Evolutionary conservation across 2,113 vertebrate species (phyloP), one percentile per base, ranked within the genome.

Genomic region (Sebastes fasciatus): DNA sequence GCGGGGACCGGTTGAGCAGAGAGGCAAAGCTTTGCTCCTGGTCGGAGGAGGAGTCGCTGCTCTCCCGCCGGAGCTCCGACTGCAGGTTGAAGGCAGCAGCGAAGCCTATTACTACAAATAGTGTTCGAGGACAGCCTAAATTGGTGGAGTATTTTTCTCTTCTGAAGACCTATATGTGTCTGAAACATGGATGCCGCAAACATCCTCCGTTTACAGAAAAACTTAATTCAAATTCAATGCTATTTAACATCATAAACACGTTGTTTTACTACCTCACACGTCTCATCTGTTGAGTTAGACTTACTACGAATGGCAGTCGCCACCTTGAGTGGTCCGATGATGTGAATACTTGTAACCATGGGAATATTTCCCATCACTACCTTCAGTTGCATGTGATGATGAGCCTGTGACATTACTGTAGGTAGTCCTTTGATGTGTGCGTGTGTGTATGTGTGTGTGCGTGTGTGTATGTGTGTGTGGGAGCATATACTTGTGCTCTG

Each of bases 321-420:
- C 21, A 80, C 63, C 68, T 55, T 61, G 69, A 72, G 64, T 17
- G 46, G 43, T 66, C 13, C 17, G n/a, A 48, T n/a, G 67, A 87
- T 63, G 54, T 26, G 58, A 80, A 54, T 5, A 6, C 62, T 48
- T 13, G 46, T 54, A 88, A 65, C 79, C 79, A 85, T 74, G 84
- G 82, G 21, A 42, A 83, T 78, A 10, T 54, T 54, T 58, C 61
- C 58, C 68, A n/a, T 66, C 57, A 23, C 52, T 54, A 9, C 57
- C 71, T 65, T 45, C 19, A 19, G 3, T 16, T 67, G n/a, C 3
- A 12, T 69, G 49, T 54, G 21, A 79, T 63, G 42, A 63, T 62
- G 54, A 79, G 61, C 21, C 8, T 42, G 82, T 68, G 60, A 34
- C 74, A 40, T 43, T 8, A 63, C 66, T 43, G 60, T 8, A 57